Base-by-base conservation (phyloP, 1,140 invertebrate genomes). In the Drosophila punjabiensis region DNA sequence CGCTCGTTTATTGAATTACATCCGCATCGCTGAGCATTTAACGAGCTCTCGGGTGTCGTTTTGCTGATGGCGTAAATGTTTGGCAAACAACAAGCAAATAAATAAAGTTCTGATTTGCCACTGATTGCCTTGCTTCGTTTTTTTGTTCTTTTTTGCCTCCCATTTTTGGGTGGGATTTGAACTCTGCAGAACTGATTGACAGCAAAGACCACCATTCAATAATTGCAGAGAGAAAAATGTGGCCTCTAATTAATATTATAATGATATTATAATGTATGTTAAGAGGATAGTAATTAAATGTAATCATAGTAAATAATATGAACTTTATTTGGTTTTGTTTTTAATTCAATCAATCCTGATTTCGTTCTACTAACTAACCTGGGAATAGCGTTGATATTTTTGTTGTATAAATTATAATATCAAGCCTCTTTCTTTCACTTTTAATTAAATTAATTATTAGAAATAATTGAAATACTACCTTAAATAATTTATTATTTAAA, bases 1-100 rank as follows among this genome's bases (percentile, higher is more conserved):
- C 71, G 88, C 83, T 88, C 88, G 88, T 91, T 91, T 91, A 91
- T 91, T 85, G 88, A 91, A 91, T 91, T 91, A 91, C 88, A 91
- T 91, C 88, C 88, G 88, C 81, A 91, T 91, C 83, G 82, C 88
- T 91, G 88, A 86, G 84, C 88, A 91, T 91, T 88, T 87, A 91
- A 91, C 88, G 88, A 91, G 87, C 83, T 91, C 87, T 91, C 83
- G 81, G 86, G 86, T 90, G 86, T 91, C 88, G 83, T 91, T 91
- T 88, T 91, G 85, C 86, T 90, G 85, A 91, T 91, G 88, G 88
- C 83, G 84, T 91, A 88, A 91, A 91, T 85, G 88, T 86, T 91
- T 91, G 88, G 74, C 88, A 91, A 91, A 91, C 88, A 91, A 91
- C 76, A 91, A 91, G 81, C 86, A 89, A 91, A 91, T 91, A 91